Conservation (phyloP, 2,113 vertebrate species). For the Austrofundulus limnaeus region DNA sequence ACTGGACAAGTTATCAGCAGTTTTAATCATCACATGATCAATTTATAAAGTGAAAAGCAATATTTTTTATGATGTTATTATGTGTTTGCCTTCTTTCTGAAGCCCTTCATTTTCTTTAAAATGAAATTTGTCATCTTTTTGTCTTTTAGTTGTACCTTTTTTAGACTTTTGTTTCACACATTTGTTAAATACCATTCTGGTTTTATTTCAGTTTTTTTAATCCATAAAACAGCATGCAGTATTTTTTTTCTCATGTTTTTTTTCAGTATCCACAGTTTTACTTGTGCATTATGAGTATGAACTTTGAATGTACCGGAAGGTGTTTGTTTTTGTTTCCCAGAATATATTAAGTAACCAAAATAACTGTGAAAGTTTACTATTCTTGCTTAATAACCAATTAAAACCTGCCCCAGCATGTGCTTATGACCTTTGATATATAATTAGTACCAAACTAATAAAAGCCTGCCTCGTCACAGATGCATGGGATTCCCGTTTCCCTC, state of each 20-base stretch:
- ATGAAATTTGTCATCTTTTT: background rate
- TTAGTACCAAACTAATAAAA: background rate
- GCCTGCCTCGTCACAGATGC: background rate
- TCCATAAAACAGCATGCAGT: background rate
- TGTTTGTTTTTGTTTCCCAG: background rate
- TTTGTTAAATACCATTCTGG: background rate
- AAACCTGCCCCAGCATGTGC: background rate
- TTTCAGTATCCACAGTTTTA: background rate
- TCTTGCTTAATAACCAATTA: background rate
- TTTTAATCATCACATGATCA: background rate
- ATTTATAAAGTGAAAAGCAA: background rate
- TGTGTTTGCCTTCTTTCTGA: background rate
- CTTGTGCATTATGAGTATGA: conserved; percentile 6
- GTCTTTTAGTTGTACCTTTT: background rate
- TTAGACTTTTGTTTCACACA: background rate
- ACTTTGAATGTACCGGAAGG: background rate
- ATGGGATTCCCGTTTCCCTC: background rate
- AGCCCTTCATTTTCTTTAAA: background rate
- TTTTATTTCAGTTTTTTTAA: background rate
- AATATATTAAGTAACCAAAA: too few species aligned
- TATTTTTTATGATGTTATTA: background rate
- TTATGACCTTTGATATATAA: background rate
- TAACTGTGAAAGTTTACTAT: background rate
- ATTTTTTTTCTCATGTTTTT: background rate
- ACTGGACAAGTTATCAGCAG: background rate